Evolutionary conservation across 2,888 invertebrate genomes (phyloP).

Genomic region (Sceliomorpha sp.): DNA sequence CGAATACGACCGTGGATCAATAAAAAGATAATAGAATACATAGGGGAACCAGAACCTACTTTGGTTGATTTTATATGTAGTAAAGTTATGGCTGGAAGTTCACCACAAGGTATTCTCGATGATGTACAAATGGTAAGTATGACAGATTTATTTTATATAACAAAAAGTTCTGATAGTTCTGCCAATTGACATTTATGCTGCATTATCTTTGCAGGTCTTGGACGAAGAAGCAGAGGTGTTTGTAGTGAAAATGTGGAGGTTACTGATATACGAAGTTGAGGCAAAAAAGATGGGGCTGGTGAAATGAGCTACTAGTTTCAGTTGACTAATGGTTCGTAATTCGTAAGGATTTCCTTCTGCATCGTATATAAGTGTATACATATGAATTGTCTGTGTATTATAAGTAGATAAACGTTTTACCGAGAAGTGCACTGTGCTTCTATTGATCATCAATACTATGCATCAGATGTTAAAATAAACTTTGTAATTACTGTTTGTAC

Average conservation of each 20-base stretch:
- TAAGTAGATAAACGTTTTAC: slow-evolving; percentile 51
- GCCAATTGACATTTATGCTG: too few relatives aligned
- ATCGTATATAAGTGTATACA: slow-evolving; percentile 67
- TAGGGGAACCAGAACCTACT: slow-evolving; percentile 99
- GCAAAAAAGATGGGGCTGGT: slow-evolving; percentile 97
- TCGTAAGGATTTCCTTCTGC: slow-evolving; percentile 67
- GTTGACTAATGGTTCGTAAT: slow-evolving; percentile 68
- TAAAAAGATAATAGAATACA: slow-evolving; percentile 99
- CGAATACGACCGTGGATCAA: slow-evolving; percentile 99
- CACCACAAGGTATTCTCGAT: slow-evolving; percentile 96
- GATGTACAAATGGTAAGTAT: slow-evolving; percentile 97
- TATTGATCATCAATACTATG: slow-evolving; percentile 60
- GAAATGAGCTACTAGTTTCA: slow-evolving; percentile 81
- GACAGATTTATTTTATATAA: background rate
- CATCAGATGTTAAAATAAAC: slow-evolving; percentile 64
- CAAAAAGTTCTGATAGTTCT: too few relatives aligned
- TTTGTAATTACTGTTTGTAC: slow-evolving; percentile 70
- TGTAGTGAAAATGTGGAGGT: slow-evolving; percentile 99
- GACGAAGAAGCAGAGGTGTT: slow-evolving; percentile 99
- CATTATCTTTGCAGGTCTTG: slow-evolving; percentile 93
- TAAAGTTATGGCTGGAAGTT: slow-evolving; percentile 95
- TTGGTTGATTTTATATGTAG: slow-evolving; percentile 99
- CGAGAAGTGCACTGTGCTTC: slow-evolving; percentile 28
- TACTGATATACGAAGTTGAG: slow-evolving; percentile 99
- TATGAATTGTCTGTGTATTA: slow-evolving; percentile 55